phyloP scores from a whole-genome alignment of 1,140 invertebrate genomes.

The Nomia melanderi region DNA sequence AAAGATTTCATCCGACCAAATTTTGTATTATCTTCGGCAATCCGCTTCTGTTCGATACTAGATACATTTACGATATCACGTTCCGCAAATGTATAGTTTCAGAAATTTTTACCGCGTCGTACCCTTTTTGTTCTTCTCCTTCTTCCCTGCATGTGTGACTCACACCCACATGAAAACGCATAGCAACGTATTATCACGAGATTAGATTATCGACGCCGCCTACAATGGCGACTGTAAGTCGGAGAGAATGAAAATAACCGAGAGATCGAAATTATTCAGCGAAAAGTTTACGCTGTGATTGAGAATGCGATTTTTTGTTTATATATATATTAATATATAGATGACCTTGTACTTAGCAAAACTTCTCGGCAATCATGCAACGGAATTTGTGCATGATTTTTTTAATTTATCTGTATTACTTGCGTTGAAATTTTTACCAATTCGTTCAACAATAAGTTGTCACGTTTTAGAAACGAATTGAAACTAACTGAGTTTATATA shows the following conservation, averaged over 20 bases:
- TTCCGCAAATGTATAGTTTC: no score
- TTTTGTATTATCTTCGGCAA: background rate
- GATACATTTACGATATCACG: no score
- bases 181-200: constrained; percentile 62
- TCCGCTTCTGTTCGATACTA: background rate
- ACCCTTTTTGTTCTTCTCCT: background rate
- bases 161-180: constrained; percentile 15
- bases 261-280: constrained; percentile 16
- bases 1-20: background rate
- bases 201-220: constrained; percentile 71
- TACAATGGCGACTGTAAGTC: constrained; percentile 69
- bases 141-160: constrained; percentile 1
- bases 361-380: no score
- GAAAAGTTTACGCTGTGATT: background rate
- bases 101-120: background rate
- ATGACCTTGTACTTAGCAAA: no score
- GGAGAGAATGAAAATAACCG: constrained; percentile 49
- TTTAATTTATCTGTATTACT: no score
- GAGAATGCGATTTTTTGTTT: no score
- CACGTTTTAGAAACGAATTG: background rate
- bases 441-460: background rate
- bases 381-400: no score
- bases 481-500: no score
- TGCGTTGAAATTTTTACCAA: no score
- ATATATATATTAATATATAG: no score